phyloP scores from a whole-genome alignment of 2,797 vertebrate genomes.

The Hozukius guyotensis region DNA sequence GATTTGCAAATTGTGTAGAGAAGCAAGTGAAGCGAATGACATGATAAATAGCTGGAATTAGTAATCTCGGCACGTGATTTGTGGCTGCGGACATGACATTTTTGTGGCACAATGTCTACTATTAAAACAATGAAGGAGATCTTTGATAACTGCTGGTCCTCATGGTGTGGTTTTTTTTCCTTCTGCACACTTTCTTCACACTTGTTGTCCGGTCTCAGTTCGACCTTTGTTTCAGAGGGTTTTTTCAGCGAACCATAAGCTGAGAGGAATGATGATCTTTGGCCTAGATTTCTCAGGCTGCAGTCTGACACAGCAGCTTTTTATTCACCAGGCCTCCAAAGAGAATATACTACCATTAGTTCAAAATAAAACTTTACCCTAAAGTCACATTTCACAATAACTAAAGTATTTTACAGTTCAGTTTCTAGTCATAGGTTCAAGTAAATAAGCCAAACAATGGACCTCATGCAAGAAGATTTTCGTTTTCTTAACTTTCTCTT shows the following conservation, averaged over 20 bases:
- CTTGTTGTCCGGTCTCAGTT: not conserved
- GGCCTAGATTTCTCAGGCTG: constrained; percentile 18
- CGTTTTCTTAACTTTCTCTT: no score
- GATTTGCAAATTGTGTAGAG: constrained; percentile 91
- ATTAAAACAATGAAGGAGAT: constrained; percentile 93
- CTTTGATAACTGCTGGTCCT: constrained; percentile 93
- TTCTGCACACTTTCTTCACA: not conserved
- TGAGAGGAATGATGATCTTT: constrained; percentile 48
- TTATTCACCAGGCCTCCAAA: not conserved
- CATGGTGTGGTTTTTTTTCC: constrained; percentile 2
- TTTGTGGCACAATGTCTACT: constrained; percentile 94
- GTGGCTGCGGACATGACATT: constrained; percentile 94
- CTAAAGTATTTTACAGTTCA: not conserved
- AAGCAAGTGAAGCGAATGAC: constrained; percentile 82
- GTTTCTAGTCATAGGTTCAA: not conserved
- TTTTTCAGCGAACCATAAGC: constrained; percentile 8
- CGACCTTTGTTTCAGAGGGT: not conserved
- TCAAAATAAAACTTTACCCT: not conserved
- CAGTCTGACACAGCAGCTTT: not conserved
- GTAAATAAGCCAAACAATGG: not conserved
- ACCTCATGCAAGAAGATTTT: no score
- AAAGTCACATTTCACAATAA: not conserved
- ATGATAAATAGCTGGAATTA: constrained; percentile 86
- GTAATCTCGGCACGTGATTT: constrained; percentile 90
- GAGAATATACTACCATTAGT: not conserved